A percentile compares a stretch with the other conserved stretches of the same genome.
These are phyloP conservation scores for Drosophila atripex DNA, from an alignment of 2,888 invertebrate genomes.

Conservation along the genomic window DNA sequence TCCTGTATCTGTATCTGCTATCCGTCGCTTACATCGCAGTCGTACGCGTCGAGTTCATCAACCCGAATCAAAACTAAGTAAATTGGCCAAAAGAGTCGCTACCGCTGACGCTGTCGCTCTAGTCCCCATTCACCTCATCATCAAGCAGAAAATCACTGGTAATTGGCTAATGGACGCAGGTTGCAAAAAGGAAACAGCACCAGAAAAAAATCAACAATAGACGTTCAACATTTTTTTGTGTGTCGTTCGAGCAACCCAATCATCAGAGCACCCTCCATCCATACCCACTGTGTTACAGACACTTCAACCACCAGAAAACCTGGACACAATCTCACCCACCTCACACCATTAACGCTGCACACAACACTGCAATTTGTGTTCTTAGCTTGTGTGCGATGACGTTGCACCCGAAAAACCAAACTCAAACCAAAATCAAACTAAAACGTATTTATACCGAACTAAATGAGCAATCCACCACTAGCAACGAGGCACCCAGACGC, in stretches of 20 bases:
- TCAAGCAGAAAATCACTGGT: conserved; percentile 68
- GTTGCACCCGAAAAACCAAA: conserved; percentile 42
- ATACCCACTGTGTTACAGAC: conserved; percentile 27
- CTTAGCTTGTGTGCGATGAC: conserved; percentile 58
- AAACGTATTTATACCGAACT: conserved; percentile 46
- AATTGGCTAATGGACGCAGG: conserved; percentile 72
- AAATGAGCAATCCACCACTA: conserved; percentile 56
- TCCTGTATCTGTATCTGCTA: conserved; percentile 18
- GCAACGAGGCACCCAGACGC: conserved; percentile 74
- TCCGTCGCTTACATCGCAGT: conserved; percentile 24
- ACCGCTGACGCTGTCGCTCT: conserved; percentile 5
- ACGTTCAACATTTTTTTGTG: conserved; percentile 26
- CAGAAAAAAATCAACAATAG: conserved; percentile 22
- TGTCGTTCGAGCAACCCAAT: conserved; percentile 41
- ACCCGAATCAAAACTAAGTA: conserved; percentile 55
- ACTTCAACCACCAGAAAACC: conserved; percentile 14
- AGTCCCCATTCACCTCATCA: conserved; percentile 61
- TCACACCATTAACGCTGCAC: conserved; percentile 72
- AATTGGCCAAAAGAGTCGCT: conserved; percentile 64
- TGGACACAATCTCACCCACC: conserved; percentile 15
- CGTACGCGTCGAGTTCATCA: conserved; percentile 53
- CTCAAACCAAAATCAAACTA: conserved; percentile 32
- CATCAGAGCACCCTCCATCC: conserved; percentile 34
- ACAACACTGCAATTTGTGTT: conserved; percentile 70
- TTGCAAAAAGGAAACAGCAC: conserved; percentile 31